Conservation (phyloP, 2,113 vertebrate genomes). For the Rhinogobius similis region DNA sequence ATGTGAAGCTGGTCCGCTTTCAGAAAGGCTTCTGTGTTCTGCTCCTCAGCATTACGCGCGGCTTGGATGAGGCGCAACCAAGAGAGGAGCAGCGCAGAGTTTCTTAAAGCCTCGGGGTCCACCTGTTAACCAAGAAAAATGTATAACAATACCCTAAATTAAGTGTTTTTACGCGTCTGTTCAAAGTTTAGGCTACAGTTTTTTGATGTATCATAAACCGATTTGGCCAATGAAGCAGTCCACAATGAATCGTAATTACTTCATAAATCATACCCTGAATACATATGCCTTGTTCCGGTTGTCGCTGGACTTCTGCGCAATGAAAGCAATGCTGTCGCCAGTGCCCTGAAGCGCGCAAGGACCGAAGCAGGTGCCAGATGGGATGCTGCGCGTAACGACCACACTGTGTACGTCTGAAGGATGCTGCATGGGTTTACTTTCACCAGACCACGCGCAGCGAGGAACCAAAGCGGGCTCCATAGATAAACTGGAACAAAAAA, state of each 20-base stretch:
- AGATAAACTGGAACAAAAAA: slow-evolving; percentile 49
- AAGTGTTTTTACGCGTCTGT: background rate
- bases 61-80: slow-evolving; percentile 84
- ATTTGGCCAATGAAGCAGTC: too few species aligned
- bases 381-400: slow-evolving; percentile 85
- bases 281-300: slow-evolving; percentile 79
- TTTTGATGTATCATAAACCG: too few species aligned
- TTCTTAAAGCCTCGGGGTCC: slow-evolving; percentile 81
- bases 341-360: slow-evolving; percentile 85
- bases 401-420: slow-evolving; percentile 81
- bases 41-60: slow-evolving; percentile 79
- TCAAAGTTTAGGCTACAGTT: background rate
- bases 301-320: slow-evolving; percentile 85
- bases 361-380: slow-evolving; percentile 82
- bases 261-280: slow-evolving; percentile 79
- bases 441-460: slow-evolving; percentile 81
- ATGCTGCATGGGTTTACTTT: slow-evolving; percentile 84
- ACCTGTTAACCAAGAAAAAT: slow-evolving; percentile 70
- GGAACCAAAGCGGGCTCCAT: slow-evolving; percentile 82
- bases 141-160: background rate
- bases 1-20: slow-evolving; percentile 82
- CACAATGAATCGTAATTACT: too few species aligned
- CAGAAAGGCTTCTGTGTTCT: slow-evolving; percentile 83
- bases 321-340: slow-evolving; percentile 87
- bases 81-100: slow-evolving; percentile 78